Conservation (phyloP, 2,888 invertebrate species). For the Drosophila pegasa region DNA sequence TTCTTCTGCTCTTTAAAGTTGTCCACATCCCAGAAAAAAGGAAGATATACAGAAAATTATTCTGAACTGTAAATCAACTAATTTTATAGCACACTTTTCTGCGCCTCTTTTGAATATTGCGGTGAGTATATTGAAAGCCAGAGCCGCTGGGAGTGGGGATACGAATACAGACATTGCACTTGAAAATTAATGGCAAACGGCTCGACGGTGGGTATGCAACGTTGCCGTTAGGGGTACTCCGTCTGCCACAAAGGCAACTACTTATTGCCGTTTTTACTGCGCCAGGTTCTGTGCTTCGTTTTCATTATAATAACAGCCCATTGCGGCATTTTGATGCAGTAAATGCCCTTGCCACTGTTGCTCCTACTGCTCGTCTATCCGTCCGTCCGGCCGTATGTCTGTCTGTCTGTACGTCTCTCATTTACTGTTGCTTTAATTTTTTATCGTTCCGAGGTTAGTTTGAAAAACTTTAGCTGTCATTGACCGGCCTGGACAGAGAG, state of each 20-base stretch:
- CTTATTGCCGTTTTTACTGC: conserved; percentile 56
- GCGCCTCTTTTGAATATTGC: not conserved
- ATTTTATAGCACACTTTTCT: not conserved
- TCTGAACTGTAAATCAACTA: not conserved
- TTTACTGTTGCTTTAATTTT: conserved; percentile 72
- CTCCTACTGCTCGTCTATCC: not conserved
- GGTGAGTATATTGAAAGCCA: not conserved
- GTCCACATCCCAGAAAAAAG: not conserved
- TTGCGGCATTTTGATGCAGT: conserved; percentile 77
- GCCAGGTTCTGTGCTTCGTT: conserved; percentile 62
- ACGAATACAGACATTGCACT: conserved; percentile 55
- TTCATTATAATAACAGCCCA: conserved; percentile 76
- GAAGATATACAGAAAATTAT: not conserved
- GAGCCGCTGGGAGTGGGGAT: not conserved
- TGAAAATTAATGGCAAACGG: conserved; percentile 61
- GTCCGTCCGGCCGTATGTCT: not conserved
- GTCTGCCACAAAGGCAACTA: conserved; percentile 23
- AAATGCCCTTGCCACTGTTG: conserved; percentile 26
- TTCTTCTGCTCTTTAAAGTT: not conserved
- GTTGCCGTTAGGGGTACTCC: conserved; percentile 41
- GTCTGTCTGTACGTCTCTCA: conserved; percentile 26
- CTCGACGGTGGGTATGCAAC: conserved; percentile 62
- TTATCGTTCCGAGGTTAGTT: conserved; percentile 78
- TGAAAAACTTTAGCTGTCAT: conserved; percentile 78
- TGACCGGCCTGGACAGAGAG: conserved; percentile 56